Base-by-base conservation (phyloP, 1,140 invertebrate species). In the Ganaspis sp. region DNA sequence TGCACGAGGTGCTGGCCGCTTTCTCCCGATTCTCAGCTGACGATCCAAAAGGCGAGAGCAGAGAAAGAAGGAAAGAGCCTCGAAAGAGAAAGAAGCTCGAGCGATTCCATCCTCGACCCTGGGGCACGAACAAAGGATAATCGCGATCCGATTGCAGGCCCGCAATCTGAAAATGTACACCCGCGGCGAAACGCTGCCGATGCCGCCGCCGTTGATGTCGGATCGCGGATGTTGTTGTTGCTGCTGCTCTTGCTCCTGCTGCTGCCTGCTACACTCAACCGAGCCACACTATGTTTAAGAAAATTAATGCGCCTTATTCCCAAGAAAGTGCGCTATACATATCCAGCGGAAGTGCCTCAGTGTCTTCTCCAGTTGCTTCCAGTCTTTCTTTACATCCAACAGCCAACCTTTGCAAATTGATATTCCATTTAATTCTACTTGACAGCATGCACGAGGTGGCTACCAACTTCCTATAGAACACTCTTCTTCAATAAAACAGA, bases 401-500 rank as follows among this genome's bases (percentile, higher is more conserved):
- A 37, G 15, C 23, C 12, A 69, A 40, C 26, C 53, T 29, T 40
- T 38, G 72, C 72, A 85, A 85, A 85, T 85, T 84, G 79, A 85
- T 85, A 81, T 79, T 81, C 77, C 75, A 84, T 85, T 84, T 83
- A 71, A 83, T 34, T 54, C 83, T 70, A 70, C 81, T 83, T 78
- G 84, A 85, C 84, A 85, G 81, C 81, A 84, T 81, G 81, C 2
- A 34, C 6, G 2, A 34, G 6, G 29, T 34, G 6, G 29, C 29
- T 34, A 34, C 29, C 6, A 34, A 34, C 29, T 34, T 34, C n/a
- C n/a, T 34, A 6, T 34, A 34, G 29, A 34, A 34, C 2, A 34
- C 29, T 34, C 2, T 2, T 34, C 2, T 34, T 34, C 29, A 34
- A 34, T 34, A 2, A 34, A 34, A 34, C 6, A 34, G 2, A 34